phyloP scores from a whole-genome alignment of 2,797 vertebrate genomes.

The Dipus sagitta region DNA sequence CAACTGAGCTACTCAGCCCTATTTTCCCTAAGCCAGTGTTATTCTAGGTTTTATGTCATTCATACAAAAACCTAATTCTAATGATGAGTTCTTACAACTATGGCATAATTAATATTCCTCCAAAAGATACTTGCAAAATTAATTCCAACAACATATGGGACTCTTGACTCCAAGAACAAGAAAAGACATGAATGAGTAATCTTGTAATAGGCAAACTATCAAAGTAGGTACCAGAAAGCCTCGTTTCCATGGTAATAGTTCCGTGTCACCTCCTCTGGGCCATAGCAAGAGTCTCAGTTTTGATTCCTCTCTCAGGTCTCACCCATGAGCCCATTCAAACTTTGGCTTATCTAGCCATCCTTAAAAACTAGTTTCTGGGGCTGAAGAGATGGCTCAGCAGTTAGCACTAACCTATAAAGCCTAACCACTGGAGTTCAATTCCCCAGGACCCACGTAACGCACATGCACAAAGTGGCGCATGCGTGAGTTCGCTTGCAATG shows the following conservation, averaged over 20 bases:
- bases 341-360: neutral
- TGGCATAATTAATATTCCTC: neutral
- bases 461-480: too few species aligned
- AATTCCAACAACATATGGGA: neutral
- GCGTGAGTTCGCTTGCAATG: too few species aligned
- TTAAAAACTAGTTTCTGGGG: neutral
- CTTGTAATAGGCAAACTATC: neutral
- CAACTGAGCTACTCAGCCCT: neutral
- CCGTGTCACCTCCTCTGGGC: neutral
- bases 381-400: too few species aligned
- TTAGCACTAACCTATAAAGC: too few species aligned
- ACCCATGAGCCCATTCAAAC: neutral
- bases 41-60: constrained; percentile 1
- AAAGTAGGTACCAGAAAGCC: neutral
- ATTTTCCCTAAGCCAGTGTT: neutral
- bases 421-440: too few species aligned
- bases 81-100: neutral
- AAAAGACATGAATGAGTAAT: neutral
- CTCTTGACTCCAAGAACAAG: neutral
- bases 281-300: neutral
- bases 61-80: neutral
- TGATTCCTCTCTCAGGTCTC: neutral
- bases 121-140: neutral
- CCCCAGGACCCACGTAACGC: too few species aligned
- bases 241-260: neutral